Conservation (phyloP, 2,888 invertebrate species). For the Sarcophaga subvicina region DNA sequence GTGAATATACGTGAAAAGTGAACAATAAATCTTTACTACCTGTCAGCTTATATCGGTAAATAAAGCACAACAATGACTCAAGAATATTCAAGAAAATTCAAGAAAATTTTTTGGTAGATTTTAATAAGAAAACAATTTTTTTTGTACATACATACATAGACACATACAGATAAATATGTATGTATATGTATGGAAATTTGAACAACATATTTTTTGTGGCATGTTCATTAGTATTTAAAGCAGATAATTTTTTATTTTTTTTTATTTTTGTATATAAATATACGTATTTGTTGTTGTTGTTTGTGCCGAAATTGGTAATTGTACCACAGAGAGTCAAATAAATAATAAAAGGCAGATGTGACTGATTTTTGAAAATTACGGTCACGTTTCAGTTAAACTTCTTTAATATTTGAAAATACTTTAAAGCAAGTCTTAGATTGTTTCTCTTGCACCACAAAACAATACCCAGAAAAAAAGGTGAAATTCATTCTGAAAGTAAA, state of each 20-base stretch:
- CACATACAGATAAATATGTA: no score
- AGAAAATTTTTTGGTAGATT: neutral
- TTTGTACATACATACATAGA: no score
- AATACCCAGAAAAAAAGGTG: neutral
- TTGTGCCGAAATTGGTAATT: slow-evolving; percentile 6
- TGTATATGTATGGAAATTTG: no score
- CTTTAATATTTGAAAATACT: slow-evolving; percentile 24
- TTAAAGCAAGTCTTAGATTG: slow-evolving; percentile 27
- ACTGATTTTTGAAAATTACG: slow-evolving; percentile 7
- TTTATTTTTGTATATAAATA: neutral
- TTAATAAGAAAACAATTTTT: no score
- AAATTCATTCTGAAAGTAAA: slow-evolving; percentile 19
- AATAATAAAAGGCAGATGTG: slow-evolving; percentile 11
- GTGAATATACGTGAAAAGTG: slow-evolving; percentile 46
- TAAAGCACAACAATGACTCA: slow-evolving; percentile 22
- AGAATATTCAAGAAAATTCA: neutral
- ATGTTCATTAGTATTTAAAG: neutral
- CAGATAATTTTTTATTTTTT: neutral
- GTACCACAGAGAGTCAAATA: neutral
- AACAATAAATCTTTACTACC: slow-evolving; percentile 60
- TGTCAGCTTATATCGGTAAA: slow-evolving; percentile 39
- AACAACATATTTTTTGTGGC: neutral
- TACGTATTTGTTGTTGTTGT: neutral
- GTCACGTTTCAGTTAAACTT: slow-evolving; percentile 23
- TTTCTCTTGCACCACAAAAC: neutral